phyloP scores from a whole-genome alignment of 2,888 invertebrate genomes.

The Epiblema foenella region DNA sequence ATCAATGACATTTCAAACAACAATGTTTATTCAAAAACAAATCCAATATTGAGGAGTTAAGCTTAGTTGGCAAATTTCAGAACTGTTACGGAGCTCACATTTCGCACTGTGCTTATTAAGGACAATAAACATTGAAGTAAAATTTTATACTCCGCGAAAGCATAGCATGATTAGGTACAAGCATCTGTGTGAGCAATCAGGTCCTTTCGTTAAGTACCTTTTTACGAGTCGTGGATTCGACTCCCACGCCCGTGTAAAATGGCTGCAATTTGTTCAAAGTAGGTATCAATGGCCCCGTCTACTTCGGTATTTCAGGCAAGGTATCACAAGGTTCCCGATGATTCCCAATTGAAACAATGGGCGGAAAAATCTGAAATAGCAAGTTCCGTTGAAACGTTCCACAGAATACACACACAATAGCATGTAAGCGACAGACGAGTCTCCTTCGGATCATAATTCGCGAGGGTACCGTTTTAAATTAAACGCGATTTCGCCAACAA shows the following conservation, averaged over 20 bases:
- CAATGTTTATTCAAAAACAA: background rate
- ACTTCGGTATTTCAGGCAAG: constrained; percentile 32
- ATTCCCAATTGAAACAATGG: constrained; percentile 42
- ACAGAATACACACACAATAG: constrained; percentile 53
- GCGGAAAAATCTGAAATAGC: constrained; percentile 30
- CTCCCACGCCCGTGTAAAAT: constrained; percentile 46
- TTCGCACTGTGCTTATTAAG: constrained; percentile 28
- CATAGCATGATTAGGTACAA: constrained; percentile 29
- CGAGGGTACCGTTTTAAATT: constrained; percentile 69
- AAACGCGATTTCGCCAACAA: constrained; percentile 76
- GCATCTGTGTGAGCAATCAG: constrained; percentile 47
- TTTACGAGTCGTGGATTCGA: constrained; percentile 50
- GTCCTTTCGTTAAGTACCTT: constrained; percentile 46
- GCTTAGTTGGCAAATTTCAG: constrained; percentile 10
- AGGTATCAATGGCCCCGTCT: constrained; percentile 39
- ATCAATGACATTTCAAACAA: too few species aligned
- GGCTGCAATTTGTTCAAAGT: constrained; percentile 49
- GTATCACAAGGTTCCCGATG: constrained; percentile 37
- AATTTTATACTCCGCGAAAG: constrained; percentile 36
- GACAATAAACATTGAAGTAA: constrained; percentile 35
- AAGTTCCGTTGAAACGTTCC: constrained; percentile 37
- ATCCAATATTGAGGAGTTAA: background rate
- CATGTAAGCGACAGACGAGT: constrained; percentile 57
- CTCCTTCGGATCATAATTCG: constrained; percentile 57
- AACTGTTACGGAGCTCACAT: background rate